These are phyloP conservation scores for Sarcophaga carnaria DNA, from an alignment of 2,888 invertebrate species.

Conservation along the genomic window DNA sequence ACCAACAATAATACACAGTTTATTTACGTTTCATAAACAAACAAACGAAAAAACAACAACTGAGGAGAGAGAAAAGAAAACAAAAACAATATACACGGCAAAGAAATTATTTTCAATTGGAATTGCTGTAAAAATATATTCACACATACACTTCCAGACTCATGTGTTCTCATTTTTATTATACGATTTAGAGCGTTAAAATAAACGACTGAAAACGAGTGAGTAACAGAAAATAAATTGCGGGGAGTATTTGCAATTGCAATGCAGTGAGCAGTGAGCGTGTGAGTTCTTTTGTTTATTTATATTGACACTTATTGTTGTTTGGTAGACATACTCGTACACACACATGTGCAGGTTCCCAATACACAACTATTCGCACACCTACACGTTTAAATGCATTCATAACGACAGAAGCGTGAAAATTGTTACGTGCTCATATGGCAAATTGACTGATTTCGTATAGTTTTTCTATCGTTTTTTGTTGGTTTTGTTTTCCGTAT, in stretches of 20 bases:
- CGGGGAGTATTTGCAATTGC: not conserved
- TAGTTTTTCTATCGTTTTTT: conserved; percentile 55
- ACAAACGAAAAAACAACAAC: conserved; percentile 20
- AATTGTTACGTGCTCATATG: conserved; percentile 71
- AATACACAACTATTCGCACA: not conserved
- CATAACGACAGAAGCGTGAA: conserved; percentile 59
- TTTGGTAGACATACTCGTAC: conserved; percentile 64
- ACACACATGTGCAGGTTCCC: too few species aligned
- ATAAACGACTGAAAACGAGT: not conserved
- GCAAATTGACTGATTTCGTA: conserved; percentile 72
- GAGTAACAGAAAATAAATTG: not conserved
- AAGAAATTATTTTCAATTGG: conserved; percentile 43
- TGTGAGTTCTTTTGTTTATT: conserved; percentile 58
- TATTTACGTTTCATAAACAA: conserved; percentile 29
- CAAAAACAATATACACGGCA: conserved; percentile 18
- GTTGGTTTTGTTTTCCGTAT: conserved; percentile 17
- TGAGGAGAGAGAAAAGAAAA: not conserved
- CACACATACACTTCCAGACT: not conserved
- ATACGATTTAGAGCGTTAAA: not conserved
- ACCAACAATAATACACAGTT: conserved; percentile 48
- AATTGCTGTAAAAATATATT: conserved; percentile 23
- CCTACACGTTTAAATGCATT: not conserved
- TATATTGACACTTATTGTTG: conserved; percentile 68
- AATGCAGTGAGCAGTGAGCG: not conserved
- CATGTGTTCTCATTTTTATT: not conserved